Evolutionary conservation across 2,888 invertebrate genomes (phyloP).

Genomic region (Ochropleura plecta): DNA sequence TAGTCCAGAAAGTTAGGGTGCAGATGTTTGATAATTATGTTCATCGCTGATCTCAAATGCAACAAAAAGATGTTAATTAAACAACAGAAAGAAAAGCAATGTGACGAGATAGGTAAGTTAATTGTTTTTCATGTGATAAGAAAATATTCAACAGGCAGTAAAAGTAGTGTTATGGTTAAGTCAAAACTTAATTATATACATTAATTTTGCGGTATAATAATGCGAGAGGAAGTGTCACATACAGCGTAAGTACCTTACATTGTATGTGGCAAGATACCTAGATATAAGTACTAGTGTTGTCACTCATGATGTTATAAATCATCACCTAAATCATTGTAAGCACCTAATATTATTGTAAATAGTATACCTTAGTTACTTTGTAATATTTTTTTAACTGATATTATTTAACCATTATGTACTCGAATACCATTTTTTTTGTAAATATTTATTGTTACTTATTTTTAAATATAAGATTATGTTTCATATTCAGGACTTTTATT

Average conservation of each 20-base stretch:
- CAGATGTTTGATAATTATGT: constrained; percentile 15
- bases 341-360: constrained; percentile 3
- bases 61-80: constrained; percentile 5
- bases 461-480: constrained; percentile 49
- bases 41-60: constrained; percentile 23
- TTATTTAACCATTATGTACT: constrained; percentile 49
- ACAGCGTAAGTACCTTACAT: constrained; percentile 2
- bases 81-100: neutral
- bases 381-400: constrained; percentile 2
- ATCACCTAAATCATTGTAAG: neutral
- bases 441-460: constrained; percentile 39
- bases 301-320: neutral
- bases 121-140: neutral
- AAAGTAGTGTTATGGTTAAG: constrained; percentile 9
- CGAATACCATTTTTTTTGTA: constrained; percentile 59
- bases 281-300: neutral
- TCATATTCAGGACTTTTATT: constrained; percentile 41
- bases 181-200: neutral
- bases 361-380: neutral
- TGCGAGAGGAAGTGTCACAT: neutral
- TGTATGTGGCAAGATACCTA: constrained; percentile 7
- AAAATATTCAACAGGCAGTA: constrained; percentile 1
- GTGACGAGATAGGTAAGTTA: neutral
- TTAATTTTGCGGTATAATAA: neutral
- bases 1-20: neutral